phyloP scores from a whole-genome alignment of 2,888 invertebrate species.

The Parochlus steinenii region DNA sequence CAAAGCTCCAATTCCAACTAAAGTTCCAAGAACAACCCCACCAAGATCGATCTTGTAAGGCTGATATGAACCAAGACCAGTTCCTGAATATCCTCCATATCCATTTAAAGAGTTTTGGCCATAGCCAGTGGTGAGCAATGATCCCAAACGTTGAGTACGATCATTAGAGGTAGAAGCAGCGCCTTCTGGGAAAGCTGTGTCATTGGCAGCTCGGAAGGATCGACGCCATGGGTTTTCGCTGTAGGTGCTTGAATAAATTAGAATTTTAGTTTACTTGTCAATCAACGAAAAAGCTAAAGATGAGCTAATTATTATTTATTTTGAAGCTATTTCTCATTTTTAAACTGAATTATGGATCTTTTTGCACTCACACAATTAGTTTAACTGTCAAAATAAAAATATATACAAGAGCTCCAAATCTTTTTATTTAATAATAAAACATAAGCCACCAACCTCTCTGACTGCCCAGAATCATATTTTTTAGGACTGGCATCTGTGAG shows the following conservation, averaged over 20 bases:
- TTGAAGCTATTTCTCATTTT: neutral
- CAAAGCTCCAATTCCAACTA: conserved; percentile 66
- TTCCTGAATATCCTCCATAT: conserved; percentile 19
- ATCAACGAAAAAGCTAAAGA: too few relatives aligned
- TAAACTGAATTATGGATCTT: neutral
- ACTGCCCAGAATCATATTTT: conserved; percentile 8
- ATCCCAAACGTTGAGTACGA: conserved; percentile 25
- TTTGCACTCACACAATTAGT: neutral
- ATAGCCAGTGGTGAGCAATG: conserved; percentile 25
- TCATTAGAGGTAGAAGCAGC: conserved; percentile 22
- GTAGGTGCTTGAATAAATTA: conserved; percentile 2
- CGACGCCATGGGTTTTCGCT: conserved; percentile 23
- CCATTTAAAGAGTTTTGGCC: conserved; percentile 18
- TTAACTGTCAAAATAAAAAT: too few relatives aligned
- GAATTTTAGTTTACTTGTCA: too few relatives aligned
- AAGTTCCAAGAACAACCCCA: conserved; percentile 61
- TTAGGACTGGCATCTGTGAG: conserved; percentile 1
- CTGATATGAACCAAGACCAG: conserved; percentile 43
- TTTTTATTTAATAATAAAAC: neutral
- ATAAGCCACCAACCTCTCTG: neutral
- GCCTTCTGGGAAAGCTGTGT: conserved; percentile 13
- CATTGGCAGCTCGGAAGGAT: conserved; percentile 20
- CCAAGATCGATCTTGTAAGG: conserved; percentile 69
- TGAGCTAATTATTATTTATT: neutral
- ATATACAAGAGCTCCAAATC: too few relatives aligned